phyloP scores from a whole-genome alignment of 2,888 invertebrate species.

The Euplagia quadripunctaria region DNA sequence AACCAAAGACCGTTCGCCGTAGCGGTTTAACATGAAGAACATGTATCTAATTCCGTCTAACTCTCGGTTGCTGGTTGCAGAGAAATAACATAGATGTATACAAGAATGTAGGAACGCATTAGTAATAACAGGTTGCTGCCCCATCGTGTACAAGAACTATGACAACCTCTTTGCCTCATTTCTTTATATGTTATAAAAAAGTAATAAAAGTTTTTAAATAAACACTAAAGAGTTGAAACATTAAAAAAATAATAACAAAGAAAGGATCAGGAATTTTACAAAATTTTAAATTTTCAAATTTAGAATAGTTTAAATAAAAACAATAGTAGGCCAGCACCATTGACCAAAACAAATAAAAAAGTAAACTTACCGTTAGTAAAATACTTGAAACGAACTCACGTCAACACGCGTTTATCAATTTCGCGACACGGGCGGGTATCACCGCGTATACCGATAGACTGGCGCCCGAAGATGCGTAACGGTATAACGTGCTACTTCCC shows the following conservation, averaged over 20 bases:
- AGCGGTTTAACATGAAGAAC: conserved; percentile 21
- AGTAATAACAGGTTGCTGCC: conserved; percentile 35
- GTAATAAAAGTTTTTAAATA: background rate
- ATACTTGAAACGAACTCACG: conserved; percentile 46
- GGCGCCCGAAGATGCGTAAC: conserved; percentile 69
- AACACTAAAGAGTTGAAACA: background rate
- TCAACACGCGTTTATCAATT: conserved; percentile 46
- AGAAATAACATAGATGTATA: conserved; percentile 26
- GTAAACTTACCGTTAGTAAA: conserved; percentile 69
- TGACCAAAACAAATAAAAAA: conserved; percentile 30
- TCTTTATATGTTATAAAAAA: conserved; percentile 8
- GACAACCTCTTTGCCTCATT: conserved; percentile 41
- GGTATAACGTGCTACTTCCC: conserved; percentile 79
- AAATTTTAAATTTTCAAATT: conserved; percentile 32
- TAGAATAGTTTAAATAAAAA: conserved; percentile 22
- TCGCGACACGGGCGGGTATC: conserved; percentile 63
- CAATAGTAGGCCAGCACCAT: conserved; percentile 34
- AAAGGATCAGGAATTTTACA: background rate
- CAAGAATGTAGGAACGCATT: conserved; percentile 33
- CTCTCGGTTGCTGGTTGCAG: conserved; percentile 15
- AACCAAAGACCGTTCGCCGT: conserved; percentile 18
- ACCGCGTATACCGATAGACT: conserved; percentile 69
- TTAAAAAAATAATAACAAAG: conserved; percentile 8
- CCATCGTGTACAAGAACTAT: conserved; percentile 35
- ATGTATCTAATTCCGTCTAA: conserved; percentile 9